phyloP scores from a whole-genome alignment of 2,797 vertebrate species.

The Amphiprion clarkii region DNA sequence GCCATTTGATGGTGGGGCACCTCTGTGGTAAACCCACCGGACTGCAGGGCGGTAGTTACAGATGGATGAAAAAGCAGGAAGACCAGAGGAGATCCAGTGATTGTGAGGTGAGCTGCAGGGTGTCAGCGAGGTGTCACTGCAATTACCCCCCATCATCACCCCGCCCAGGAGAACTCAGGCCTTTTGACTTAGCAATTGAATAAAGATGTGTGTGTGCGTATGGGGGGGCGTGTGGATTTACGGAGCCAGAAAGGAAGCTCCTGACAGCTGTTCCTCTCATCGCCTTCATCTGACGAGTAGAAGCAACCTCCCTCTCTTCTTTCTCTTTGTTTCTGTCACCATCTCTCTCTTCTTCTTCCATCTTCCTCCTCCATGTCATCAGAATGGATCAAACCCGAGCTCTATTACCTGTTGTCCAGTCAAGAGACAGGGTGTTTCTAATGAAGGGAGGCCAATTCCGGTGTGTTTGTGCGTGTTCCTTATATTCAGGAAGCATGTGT shows the following conservation, averaged over 20 bases:
- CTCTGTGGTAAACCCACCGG: neutral
- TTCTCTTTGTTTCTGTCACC: conserved; percentile 27
- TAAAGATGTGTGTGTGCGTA: conserved; percentile 44
- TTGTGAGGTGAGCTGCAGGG: conserved; percentile 26
- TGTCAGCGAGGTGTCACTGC: conserved; percentile 42
- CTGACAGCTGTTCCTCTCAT: conserved; percentile 80
- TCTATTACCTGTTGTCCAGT: conserved; percentile 48
- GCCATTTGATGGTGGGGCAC: conserved; percentile 21
- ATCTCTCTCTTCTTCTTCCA: conserved; percentile 14
- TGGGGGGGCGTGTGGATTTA: conserved; percentile 25
- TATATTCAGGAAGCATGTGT: conserved; percentile 37
- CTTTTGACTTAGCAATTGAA: conserved; percentile 34
- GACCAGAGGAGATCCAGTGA: conserved; percentile 5
- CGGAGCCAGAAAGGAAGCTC: conserved; percentile 72
- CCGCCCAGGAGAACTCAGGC: conserved; percentile 34
- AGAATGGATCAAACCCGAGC: conserved; percentile 36
- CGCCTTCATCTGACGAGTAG: conserved; percentile 49
- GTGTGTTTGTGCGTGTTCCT: conserved; percentile 8
- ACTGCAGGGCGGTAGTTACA: conserved; percentile 3
- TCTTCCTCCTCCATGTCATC: conserved; percentile 50
- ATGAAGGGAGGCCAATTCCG: conserved; percentile 8
- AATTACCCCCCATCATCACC: conserved; percentile 43
- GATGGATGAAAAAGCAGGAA: conserved; percentile 11
- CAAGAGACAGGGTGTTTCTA: conserved; percentile 37
- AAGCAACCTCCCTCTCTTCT: conserved; percentile 42